Evolutionary conservation across 2,797 vertebrate species (phyloP).

Genomic region (Pogonophryne albipinna): DNA sequence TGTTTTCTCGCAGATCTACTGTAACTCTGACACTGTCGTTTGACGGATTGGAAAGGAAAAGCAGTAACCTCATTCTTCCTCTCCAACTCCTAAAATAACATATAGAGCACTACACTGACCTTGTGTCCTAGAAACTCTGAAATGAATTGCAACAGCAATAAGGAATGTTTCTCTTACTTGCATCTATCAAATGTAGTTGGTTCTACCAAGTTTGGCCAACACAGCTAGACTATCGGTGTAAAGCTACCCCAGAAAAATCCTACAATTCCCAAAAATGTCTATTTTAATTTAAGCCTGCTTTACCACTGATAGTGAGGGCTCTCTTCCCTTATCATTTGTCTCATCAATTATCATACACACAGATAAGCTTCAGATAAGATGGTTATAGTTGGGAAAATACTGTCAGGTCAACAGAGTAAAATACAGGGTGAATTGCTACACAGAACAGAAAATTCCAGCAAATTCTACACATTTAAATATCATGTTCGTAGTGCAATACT

Average conservation of each 20-base stretch:
- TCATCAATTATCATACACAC: not conserved
- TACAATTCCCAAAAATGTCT: not conserved
- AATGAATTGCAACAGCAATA: slow-evolving; percentile 77
- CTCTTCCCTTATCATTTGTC: not conserved
- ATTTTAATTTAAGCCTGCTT: not conserved
- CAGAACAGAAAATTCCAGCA: not conserved
- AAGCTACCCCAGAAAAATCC: slow-evolving; percentile 4
- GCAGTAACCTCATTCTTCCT: slow-evolving; percentile 41
- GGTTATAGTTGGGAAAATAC: not conserved
- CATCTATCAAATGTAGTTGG: not conserved
- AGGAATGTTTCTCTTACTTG: not conserved
- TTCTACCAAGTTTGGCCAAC: not conserved
- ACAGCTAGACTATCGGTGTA: not conserved
- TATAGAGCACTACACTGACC: slow-evolving; percentile 48
- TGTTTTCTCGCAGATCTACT: slow-evolving; percentile 85
- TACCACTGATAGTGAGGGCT: not conserved
- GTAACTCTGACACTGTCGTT: slow-evolving; percentile 74
- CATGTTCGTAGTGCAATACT: not conserved
- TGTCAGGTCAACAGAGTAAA: not conserved
- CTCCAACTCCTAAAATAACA: slow-evolving; percentile 58
- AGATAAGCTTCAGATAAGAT: not conserved
- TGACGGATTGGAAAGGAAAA: slow-evolving; percentile 57
- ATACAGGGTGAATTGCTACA: not conserved
- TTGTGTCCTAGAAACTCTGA: slow-evolving; percentile 59
- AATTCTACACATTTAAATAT: not conserved